Evolutionary conservation across 2,113 vertebrate genomes (phyloP).

Genomic region (Bettongia penicillata): DNA sequence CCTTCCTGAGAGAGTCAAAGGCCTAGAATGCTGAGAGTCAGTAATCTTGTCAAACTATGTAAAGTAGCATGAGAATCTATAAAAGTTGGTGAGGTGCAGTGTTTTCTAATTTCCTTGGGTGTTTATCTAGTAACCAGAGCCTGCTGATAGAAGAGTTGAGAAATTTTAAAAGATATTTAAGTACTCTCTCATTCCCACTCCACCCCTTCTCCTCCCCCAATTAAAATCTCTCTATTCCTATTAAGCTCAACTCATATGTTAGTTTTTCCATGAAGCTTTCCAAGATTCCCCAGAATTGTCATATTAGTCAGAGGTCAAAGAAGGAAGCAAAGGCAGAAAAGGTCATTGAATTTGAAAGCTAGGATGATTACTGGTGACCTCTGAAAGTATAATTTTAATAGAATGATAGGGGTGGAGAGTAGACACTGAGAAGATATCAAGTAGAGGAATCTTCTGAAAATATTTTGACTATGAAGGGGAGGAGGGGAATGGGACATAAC

Average conservation of each 20-base stretch:
- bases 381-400: neutral
- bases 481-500: neutral
- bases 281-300: neutral
- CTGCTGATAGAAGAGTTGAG: neutral
- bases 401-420: neutral
- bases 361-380: neutral
- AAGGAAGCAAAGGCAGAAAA: neutral
- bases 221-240: neutral
- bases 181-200: neutral
- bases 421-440: neutral
- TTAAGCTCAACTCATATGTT: neutral
- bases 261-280: neutral
- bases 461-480: neutral
- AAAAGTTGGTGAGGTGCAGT: neutral
- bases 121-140: neutral
- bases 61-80: neutral
- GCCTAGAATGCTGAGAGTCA: neutral
- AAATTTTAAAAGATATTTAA: neutral
- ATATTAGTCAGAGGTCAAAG: neutral
- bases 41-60: neutral
- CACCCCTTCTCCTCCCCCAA: neutral
- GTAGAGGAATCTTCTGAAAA: neutral
- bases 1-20: neutral
- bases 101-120: neutral
- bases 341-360: neutral